Evolutionary conservation across 2,888 invertebrate species (phyloP).

Genomic region (Nemotelus nigrinus): DNA sequence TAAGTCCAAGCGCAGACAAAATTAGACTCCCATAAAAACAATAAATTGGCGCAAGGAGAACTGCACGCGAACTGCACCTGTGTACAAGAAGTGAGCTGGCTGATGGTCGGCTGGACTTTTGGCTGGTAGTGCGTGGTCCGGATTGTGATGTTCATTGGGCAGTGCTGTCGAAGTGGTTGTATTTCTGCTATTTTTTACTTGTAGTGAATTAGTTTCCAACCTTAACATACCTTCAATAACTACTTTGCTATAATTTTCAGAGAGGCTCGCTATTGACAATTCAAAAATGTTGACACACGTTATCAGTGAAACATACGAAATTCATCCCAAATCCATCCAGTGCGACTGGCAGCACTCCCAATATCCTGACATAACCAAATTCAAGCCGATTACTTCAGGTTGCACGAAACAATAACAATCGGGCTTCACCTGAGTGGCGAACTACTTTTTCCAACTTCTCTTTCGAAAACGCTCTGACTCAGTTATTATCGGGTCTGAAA

Average conservation of each 20-base stretch:
- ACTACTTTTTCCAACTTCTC: conserved; percentile 4
- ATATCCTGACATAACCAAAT: neutral
- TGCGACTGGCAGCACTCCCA: neutral
- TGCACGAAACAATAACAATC: neutral
- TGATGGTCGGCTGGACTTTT: neutral
- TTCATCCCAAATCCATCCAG: too few relatives aligned
- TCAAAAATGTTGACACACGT: too few relatives aligned
- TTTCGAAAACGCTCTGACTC: conserved; percentile 3
- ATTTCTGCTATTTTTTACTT: too few relatives aligned
- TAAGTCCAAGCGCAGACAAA: conserved; percentile 12
- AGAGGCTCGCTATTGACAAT: too few relatives aligned
- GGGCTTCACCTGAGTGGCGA: neutral
- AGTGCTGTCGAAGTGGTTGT: too few relatives aligned
- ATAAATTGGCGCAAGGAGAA: conserved; percentile 7
- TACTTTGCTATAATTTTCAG: too few relatives aligned
- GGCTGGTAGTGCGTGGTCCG: too few relatives aligned
- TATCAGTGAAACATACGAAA: too few relatives aligned
- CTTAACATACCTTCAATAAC: too few relatives aligned
- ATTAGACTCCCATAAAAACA: conserved; percentile 9
- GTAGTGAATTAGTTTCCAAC: too few relatives aligned
- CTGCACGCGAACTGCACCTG: conserved; percentile 33
- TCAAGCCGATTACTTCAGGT: conserved; percentile 7
- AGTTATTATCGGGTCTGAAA: conserved; percentile 38
- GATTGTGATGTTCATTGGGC: too few relatives aligned
- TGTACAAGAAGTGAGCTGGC: conserved; percentile 16